Base-by-base conservation (phyloP, 2,888 invertebrate genomes). In the Pediacus dermestoides region DNA sequence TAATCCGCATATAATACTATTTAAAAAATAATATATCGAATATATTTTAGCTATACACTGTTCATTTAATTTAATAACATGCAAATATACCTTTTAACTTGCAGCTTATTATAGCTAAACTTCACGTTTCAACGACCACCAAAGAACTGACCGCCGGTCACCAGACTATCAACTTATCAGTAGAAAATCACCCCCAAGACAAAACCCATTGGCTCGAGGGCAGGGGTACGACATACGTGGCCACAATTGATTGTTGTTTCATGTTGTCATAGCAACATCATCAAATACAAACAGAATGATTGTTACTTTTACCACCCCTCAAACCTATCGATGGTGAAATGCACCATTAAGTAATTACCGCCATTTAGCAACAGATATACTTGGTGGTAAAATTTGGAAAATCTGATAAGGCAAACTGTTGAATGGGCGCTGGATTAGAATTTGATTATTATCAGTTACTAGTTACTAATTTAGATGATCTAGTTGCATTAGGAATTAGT, bases 181-280 rank as follows among this genome's bases (percentile, higher is more conserved):
- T 53, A 42, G 46, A 44, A 52, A 55, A 64, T 62, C 58, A 54
- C 55, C 58, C 54, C 57, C 57, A 55, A 57, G 60, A 63, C 52
- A 58, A 52, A 50, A 60, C 57, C 60, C 57, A 58, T 60, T 61
- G 60, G 60, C 48, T 22, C 53, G 46, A 46, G 48, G 44, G 48
- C 56, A 55, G 57, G 57, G 60, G 60, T 59, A 51, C 56, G 53
- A 47, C 48, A 53, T 65, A 68, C 67, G 67, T 68, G 67, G 65
- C 61, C 54, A 58, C 64, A 64, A 68, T 64, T 66, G 67, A 68
- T 68, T 68, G 67, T 64, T 60, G 57, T 58, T 52, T n/a, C 11
- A 52, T 54, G 65, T 68, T 50, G 64, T 57, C 65, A 65, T 66
- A 59, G 64, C 51, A 57, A 66, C 63, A 45, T 50, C 54, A 52